Base-by-base conservation (phyloP, 1,140 invertebrate species). In the Olivierus martensii region DNA sequence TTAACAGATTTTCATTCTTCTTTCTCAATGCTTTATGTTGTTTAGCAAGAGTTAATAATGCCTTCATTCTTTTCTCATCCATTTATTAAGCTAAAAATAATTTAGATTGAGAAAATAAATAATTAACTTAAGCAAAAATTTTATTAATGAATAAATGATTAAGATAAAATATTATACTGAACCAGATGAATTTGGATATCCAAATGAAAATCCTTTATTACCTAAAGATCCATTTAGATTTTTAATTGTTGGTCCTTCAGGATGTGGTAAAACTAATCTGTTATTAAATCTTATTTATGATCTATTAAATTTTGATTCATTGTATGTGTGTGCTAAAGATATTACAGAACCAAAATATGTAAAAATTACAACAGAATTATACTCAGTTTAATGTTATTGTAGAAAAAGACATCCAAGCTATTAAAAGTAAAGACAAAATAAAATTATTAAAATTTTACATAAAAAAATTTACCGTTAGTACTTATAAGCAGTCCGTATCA, bases 281-380 rank as follows among this genome's bases (percentile, higher is more conserved):
- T 18, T 52, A 28, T 15, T 47, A 3, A 47, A 39, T 17, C 45
- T 46, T 0, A 46, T 52, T 15, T 51, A 51, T 36, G 28, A 51
- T 21, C 35, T 44, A 34, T 18, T 51, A 35, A 44, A 51, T 19
- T 51, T 43, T 35, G 49, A 51, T 10, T 4, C 5, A 10, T 12
- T 36, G 18, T 51, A 11, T 37, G 15, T 46, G 3, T 46, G 44
- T 41, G 44, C 21, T 0, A 52, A 46, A 46, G 43, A 52, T 46
- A 36, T 52, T 3, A 21, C 7, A 11, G 43, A 51, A 44, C 28
- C 49, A 11, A 51, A 51, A 36, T 45, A 45, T 19, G 9, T n/a
- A 11, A 34, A 51, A 45, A 45, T n/a, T 45, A 11, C 22, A 37
- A 45, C 22, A 51, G 14, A 51, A 51, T 9, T 51, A 35, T 45